Evolutionary conservation across 2,888 invertebrate species (phyloP), one percentile per base, ranked within the genome.

Genomic region (Caenorhabditis angaria): DNA sequence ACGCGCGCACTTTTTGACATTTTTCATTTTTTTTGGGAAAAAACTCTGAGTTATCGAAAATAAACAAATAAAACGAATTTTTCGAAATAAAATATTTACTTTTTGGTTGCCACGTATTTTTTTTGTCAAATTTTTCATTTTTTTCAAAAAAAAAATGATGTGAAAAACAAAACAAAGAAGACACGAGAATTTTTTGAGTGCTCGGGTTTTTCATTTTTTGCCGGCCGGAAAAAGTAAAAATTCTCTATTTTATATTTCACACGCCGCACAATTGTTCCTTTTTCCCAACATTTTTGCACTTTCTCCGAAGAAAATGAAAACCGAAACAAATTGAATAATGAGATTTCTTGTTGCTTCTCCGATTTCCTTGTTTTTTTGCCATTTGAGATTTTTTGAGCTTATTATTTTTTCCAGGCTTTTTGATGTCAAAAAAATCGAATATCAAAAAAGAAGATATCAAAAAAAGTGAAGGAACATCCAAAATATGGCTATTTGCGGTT

Each of bases 281-380:
- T 22, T 66, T 66, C 22, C 24, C n/a, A 4, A 50, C 67, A 57
- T 68, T 68, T 27, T 63, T 68, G 1, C 24, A 56, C 68, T 63
- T 68, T 63, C 63, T 68, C 5, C 54, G 41, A 47, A 14, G 29
- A 22, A 60, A 51, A 51, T 60, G 50, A 60, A 28, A 18, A n/a
- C 12, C 32, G 61, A 53, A 35, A 22, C 35, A 60, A 60, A 51
- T 50, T 29, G 50, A 50, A 28, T 27, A 60, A 50, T 50, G 28
- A 54, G 25, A 35, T 28, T 53, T 54, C 12, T 48, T 59, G 54
- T 59, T 54, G 29, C 51, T 66, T 66, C 66, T 60, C 55, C 8
- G 25, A 14, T n/a, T 27, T 22, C 10, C 54, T n/a, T 50, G 61
- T 68, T 68, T 62, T 68, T 63, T 58, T 67, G 67, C 56, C 61